Evolutionary conservation across 2,888 invertebrate species (phyloP).

Genomic region (Podabrus alpinus): DNA sequence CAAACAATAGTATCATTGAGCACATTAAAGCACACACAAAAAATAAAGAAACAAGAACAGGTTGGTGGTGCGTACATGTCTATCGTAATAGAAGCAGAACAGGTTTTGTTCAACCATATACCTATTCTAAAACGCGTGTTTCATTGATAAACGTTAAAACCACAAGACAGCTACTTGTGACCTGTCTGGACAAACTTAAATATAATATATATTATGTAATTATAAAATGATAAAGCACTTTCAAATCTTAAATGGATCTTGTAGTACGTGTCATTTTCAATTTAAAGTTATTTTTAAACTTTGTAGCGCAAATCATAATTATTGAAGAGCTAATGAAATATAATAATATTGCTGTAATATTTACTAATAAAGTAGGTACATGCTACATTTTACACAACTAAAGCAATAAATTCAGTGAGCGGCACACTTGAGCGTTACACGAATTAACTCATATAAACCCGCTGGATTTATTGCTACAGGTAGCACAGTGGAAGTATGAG

Average conservation of each 20-base stretch:
- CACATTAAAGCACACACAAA: neutral
- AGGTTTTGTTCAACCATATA: neutral
- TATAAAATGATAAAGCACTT: neutral
- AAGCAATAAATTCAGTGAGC: neutral
- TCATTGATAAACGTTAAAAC: neutral
- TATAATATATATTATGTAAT: neutral
- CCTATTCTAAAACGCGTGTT: neutral
- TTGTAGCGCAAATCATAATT: neutral
- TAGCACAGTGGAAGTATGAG: neutral
- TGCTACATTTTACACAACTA: neutral
- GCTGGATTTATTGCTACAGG: neutral
- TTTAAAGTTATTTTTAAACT: neutral
- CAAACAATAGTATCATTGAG: neutral
- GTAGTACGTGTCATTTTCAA: neutral
- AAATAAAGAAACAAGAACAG: neutral
- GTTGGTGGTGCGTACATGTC: neutral
- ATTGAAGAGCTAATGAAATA: neutral
- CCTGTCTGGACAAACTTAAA: neutral
- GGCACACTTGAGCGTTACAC: neutral
- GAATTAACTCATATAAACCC: neutral
- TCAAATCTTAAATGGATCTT: neutral
- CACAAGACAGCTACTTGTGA: neutral
- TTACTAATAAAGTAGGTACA: neutral
- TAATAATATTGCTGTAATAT: neutral
- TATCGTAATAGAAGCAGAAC: neutral